Conservation (phyloP, 1,140 invertebrate genomes). For the Neodiprion fabricii region DNA sequence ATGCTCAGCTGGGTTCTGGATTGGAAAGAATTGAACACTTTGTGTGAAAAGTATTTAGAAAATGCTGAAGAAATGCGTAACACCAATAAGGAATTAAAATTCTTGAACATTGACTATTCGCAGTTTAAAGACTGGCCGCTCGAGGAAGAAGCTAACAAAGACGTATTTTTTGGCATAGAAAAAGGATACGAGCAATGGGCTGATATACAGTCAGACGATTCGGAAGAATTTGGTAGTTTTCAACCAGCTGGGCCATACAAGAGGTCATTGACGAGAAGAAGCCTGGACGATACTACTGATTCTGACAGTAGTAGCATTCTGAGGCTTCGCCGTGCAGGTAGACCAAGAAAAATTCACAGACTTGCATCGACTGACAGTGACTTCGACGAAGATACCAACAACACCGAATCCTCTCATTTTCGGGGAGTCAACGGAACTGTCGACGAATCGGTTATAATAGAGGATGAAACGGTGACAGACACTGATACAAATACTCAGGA, state of each 20-base stretch:
- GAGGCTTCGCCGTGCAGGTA: conserved; percentile 37
- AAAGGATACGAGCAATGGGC: conserved; percentile 65
- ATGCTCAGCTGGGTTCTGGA: conserved; percentile 68
- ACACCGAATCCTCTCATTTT: not conserved
- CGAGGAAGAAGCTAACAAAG: conserved; percentile 55
- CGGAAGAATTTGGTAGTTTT: conserved; percentile 54
- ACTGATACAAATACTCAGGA: conserved; percentile 60
- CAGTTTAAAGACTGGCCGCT: conserved; percentile 68
- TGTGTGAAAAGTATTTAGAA: conserved; percentile 68
- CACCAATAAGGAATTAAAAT: conserved; percentile 68
- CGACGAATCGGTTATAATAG: conserved; percentile 11
- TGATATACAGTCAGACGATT: conserved; percentile 50
- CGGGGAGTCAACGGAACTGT: conserved; percentile 8
- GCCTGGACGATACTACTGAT: conserved; percentile 52
- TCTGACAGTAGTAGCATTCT: conserved; percentile 53
- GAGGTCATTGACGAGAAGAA: conserved; percentile 43
- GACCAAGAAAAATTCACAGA: conserved; percentile 49
- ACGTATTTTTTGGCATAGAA: conserved; percentile 64
- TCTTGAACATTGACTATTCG: conserved; percentile 70
- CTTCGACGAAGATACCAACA: conserved; percentile 45
- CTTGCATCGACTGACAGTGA: conserved; percentile 61
- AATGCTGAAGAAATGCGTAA: conserved; percentile 67
- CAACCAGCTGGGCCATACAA: conserved; percentile 50
- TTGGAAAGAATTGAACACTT: conserved; percentile 65
- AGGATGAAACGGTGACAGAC: conserved; percentile 53